phyloP scores from a whole-genome alignment of 2,888 invertebrate species.

The Ischnus inquisitorius region DNA sequence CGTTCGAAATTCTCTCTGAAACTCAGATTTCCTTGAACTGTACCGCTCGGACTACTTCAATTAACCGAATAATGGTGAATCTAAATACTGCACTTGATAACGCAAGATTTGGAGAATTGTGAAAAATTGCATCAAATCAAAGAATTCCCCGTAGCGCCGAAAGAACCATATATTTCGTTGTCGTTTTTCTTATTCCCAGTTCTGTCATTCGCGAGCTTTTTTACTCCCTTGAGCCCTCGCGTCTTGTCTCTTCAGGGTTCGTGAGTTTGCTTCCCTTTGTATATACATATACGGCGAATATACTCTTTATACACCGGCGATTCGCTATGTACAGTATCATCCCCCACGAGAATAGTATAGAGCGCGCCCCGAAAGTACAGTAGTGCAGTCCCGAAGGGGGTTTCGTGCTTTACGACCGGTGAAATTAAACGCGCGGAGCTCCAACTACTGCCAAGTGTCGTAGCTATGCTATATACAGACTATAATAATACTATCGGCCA shows the following conservation, averaged over 20 bases:
- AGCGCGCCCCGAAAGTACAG: conserved; percentile 59
- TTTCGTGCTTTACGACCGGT: conserved; percentile 72
- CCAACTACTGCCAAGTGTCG: conserved; percentile 42
- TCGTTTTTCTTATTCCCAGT: conserved; percentile 31
- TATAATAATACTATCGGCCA: conserved; percentile 47
- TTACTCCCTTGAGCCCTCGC: conserved; percentile 26
- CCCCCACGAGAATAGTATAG: conserved; percentile 54
- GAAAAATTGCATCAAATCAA: conserved; percentile 8
- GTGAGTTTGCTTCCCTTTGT: conserved; percentile 23
- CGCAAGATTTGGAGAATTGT: background rate
- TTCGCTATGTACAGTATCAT: conserved; percentile 53
- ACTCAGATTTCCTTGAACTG: no score
- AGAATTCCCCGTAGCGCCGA: conserved; percentile 5
- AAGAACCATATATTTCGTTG: conserved; percentile 14
- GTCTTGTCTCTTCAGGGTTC: conserved; percentile 37
- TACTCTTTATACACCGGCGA: conserved; percentile 48
- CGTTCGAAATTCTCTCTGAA: no score
- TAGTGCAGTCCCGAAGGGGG: conserved; percentile 55
- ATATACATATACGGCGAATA: conserved; percentile 24
- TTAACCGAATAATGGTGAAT: no score
- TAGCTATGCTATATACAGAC: conserved; percentile 32
- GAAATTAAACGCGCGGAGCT: conserved; percentile 72
- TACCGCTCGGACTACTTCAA: no score
- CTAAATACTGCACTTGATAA: background rate
- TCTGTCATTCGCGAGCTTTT: conserved; percentile 22